Percentiles rank a stretch among this genome's conserved stretches.
Conservation (phyloP, 1,140 invertebrate species). For the Bombus superbus region DNA sequence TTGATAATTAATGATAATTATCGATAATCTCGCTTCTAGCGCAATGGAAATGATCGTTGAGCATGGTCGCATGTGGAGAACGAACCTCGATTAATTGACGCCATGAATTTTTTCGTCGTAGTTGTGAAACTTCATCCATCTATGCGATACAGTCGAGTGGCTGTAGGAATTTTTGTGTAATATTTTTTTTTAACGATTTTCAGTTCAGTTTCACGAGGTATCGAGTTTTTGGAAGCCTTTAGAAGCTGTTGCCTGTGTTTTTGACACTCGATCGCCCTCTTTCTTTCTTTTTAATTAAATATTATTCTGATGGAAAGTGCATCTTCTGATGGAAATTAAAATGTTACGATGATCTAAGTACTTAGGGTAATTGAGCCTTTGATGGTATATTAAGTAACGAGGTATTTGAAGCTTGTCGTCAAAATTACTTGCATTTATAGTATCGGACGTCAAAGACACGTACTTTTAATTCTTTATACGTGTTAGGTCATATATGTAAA, state of each 20-base stretch:
- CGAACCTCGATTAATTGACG: neutral
- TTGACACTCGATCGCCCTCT: neutral
- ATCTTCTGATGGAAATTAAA: too few species aligned
- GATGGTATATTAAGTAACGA: neutral
- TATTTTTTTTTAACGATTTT: neutral
- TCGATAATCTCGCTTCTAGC: constrained; percentile 1
- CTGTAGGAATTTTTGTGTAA: neutral
- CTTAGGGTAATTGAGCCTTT: neutral
- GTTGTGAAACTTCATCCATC: neutral
- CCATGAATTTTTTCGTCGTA: neutral
- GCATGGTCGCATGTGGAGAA: neutral
- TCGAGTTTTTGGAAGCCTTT: neutral
- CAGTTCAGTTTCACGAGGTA: neutral
- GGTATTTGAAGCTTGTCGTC: neutral
- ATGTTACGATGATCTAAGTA: neutral
- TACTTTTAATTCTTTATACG: too few species aligned
- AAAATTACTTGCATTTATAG: too few species aligned
- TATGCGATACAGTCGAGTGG: neutral
- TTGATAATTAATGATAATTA: constrained; percentile 10
- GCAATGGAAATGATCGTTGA: constrained; percentile 16
- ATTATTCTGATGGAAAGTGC: neutral
- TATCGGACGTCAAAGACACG: too few species aligned
- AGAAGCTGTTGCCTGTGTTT: neutral
- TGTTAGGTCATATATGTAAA: too few species aligned
- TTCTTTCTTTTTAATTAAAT: neutral